phyloP scores from a whole-genome alignment of 2,113 vertebrate species.

The Poeciliopsis prolifica region DNA sequence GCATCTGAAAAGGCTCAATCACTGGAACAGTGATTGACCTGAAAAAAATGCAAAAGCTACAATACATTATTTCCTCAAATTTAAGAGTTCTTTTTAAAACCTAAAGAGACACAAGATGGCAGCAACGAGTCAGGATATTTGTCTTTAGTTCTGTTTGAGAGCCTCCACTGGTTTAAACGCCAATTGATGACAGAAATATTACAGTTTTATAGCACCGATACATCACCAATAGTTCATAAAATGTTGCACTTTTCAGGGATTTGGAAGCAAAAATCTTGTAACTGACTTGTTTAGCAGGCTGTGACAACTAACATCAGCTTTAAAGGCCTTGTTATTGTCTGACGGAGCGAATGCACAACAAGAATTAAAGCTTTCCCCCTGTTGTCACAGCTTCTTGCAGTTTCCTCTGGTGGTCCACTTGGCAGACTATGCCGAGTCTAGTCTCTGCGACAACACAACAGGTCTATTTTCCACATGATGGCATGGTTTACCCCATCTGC shows the following conservation, averaged over 20 bases:
- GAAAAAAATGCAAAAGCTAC: background rate
- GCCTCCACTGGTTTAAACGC: slow-evolving; percentile 3
- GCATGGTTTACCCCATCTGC: slow-evolving; percentile 78
- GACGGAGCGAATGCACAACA: slow-evolving; percentile 32
- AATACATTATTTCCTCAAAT: background rate
- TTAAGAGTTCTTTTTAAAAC: no score
- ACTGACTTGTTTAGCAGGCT: slow-evolving; percentile 1
- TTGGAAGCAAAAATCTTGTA: background rate
- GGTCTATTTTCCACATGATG: slow-evolving; percentile 82
- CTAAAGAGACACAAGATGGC: slow-evolving; percentile 64
- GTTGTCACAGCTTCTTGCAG: slow-evolving; percentile 16
- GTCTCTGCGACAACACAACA: slow-evolving; percentile 75
- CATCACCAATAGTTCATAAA: background rate
- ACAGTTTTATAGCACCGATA: background rate
- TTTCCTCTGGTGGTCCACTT: slow-evolving; percentile 59
- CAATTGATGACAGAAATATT: background rate
- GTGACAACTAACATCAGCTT: slow-evolving; percentile 10
- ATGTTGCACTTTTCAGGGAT: background rate
- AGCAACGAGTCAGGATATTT: slow-evolving; percentile 58
- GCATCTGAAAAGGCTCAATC: no score
- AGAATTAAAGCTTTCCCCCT: slow-evolving; percentile 23
- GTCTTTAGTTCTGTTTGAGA: slow-evolving; percentile 2
- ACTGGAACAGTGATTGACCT: no score
- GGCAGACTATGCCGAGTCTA: slow-evolving; percentile 61
- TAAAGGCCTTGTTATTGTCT: slow-evolving; percentile 18